phyloP scores from a whole-genome alignment of 2,888 invertebrate genomes.

The Cremastinae sp. region DNA sequence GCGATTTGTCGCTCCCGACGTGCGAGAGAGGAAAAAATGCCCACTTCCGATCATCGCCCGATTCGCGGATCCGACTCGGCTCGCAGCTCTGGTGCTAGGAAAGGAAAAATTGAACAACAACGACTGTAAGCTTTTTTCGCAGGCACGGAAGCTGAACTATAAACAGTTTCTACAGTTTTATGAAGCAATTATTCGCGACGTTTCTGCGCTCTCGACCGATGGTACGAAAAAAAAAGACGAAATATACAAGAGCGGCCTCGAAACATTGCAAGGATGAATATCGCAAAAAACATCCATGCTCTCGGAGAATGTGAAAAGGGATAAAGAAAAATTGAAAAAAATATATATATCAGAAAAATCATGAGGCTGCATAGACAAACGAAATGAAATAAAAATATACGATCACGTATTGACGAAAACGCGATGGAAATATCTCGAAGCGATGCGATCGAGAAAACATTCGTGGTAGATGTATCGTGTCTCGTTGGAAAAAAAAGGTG shows the following conservation, averaged over 20 bases:
- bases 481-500: too few relatives aligned
- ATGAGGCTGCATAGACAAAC: background rate
- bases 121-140: conserved; percentile 7
- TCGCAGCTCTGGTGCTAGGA: conserved; percentile 30
- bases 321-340: background rate
- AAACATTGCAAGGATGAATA: conserved; percentile 34
- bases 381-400: conserved; percentile 4
- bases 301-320: background rate
- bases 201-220: background rate
- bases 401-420: background rate
- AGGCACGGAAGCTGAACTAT: conserved; percentile 22
- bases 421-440: conserved; percentile 11
- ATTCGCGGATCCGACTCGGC: conserved; percentile 14
- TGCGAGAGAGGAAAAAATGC: conserved; percentile 1
- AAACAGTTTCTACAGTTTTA: conserved; percentile 20
- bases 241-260: conserved; percentile 36
- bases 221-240: background rate
- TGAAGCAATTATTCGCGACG: background rate
- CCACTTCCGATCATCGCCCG: conserved; percentile 16
- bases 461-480: too few relatives aligned
- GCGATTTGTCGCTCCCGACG: too few relatives aligned
- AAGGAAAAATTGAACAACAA: conserved; percentile 6
- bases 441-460: conserved; percentile 2
- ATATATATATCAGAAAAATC: background rate
- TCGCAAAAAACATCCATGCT: background rate